Evolutionary conservation across 1,140 invertebrate species (phyloP).

Genomic region (Augochlora pura): DNA sequence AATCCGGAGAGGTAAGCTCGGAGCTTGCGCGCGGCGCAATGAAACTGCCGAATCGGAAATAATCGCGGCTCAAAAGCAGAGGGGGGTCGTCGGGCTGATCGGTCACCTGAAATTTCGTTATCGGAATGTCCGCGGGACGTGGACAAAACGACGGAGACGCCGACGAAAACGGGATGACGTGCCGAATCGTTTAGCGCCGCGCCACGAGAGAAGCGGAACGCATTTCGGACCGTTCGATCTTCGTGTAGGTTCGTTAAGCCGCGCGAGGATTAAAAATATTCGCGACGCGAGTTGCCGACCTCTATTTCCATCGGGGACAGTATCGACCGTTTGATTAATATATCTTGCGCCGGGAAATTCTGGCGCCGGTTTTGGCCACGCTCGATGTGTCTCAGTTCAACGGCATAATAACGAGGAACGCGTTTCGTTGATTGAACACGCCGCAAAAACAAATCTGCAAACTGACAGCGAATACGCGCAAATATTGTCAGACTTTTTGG

Average conservation of each 20-base stretch:
- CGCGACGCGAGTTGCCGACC: slow-evolving; percentile 1
- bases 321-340: slow-evolving; percentile 28
- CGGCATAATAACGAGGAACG: neutral
- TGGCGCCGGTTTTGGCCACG: neutral
- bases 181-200: slow-evolving; percentile 49
- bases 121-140: slow-evolving; percentile 16
- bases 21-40: slow-evolving; percentile 57
- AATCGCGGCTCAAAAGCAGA: slow-evolving; percentile 60
- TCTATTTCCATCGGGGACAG: neutral
- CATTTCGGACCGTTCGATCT: neutral
- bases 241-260: slow-evolving; percentile 22
- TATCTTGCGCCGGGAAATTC: slow-evolving; percentile 7
- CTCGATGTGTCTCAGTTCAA: neutral
- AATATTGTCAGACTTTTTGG: too few species aligned
- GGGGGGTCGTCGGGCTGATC: slow-evolving; percentile 5
- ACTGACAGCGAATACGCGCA: too few species aligned
- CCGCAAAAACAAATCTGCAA: too few species aligned
- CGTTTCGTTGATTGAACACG: neutral
- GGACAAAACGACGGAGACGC: neutral
- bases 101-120: slow-evolving; percentile 58
- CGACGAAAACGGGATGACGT: slow-evolving; percentile 3
- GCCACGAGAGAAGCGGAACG: slow-evolving; percentile 18
- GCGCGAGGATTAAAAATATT: slow-evolving; percentile 24
- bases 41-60: slow-evolving; percentile 66
- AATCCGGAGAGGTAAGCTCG: slow-evolving; percentile 55